Evolutionary conservation across 2,888 invertebrate species (phyloP).

Genomic region (Acleris emargana): DNA sequence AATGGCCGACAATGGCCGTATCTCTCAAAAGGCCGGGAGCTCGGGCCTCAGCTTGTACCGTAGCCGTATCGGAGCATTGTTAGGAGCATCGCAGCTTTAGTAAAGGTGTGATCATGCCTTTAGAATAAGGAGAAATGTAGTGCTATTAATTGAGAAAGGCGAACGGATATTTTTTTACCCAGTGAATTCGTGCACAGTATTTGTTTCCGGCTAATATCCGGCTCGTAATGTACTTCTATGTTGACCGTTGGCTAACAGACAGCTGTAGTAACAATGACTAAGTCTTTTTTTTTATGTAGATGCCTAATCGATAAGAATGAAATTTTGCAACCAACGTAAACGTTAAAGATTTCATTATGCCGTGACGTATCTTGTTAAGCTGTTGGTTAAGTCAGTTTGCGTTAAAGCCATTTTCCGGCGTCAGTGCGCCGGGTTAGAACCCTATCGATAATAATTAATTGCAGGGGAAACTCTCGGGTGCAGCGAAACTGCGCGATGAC

Average conservation of each 20-base stretch:
- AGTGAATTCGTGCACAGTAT: too few relatives aligned
- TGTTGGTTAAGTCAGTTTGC: conserved; percentile 8
- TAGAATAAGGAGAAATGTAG: conserved; percentile 9
- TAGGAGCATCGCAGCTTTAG: conserved; percentile 32
- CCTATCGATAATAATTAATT: conserved; percentile 38
- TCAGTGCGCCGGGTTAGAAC: conserved; percentile 12
- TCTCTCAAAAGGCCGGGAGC: conserved; percentile 63
- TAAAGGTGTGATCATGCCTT: conserved; percentile 31
- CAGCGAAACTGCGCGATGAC: conserved; percentile 20
- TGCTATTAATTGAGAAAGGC: conserved; percentile 1
- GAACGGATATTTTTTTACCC: background rate
- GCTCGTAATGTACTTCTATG: too few relatives aligned
- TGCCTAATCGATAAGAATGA: too few relatives aligned
- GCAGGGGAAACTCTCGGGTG: conserved; percentile 19
- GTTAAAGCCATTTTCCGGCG: conserved; percentile 15
- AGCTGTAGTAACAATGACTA: too few relatives aligned
- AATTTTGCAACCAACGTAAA: too few relatives aligned
- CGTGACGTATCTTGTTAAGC: background rate
- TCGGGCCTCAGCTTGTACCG: conserved; percentile 48
- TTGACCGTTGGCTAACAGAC: too few relatives aligned
- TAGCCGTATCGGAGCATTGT: conserved; percentile 35
- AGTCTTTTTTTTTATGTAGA: too few relatives aligned
- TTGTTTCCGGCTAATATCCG: too few relatives aligned
- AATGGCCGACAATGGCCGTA: conserved; percentile 67
- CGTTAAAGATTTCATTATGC: background rate